Conservation (phyloP, 2,797 vertebrate species). For the Hippoglossus hippoglossus region DNA sequence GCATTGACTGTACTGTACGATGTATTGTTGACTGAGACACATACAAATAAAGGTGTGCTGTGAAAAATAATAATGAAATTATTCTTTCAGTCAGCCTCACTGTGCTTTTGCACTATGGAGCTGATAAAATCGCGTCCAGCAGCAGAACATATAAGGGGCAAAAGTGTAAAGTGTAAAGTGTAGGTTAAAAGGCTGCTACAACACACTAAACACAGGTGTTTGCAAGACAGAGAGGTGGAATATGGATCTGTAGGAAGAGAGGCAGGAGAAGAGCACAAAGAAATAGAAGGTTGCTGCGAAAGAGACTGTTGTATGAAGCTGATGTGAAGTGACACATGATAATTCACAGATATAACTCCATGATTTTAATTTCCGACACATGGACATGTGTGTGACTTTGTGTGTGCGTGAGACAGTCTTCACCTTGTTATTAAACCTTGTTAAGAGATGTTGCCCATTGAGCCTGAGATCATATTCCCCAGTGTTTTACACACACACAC, state of each 20-base stretch:
- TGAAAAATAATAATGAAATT: not conserved
- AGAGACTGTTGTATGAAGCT: constrained; percentile 1
- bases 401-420: constrained; percentile 2
- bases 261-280: not conserved
- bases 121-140: not conserved
- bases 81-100: not conserved
- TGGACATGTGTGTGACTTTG: not conserved
- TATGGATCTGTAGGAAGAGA: constrained; percentile 5
- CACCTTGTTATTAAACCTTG: constrained; percentile 44
- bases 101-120: no score
- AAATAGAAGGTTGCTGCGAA: constrained; percentile 18
- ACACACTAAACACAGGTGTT: constrained; percentile 1
- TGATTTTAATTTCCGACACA: not conserved
- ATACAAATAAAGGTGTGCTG: no score
- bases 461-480: constrained; percentile 39
- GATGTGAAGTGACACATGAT: constrained; percentile 17
- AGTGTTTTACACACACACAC: constrained; percentile 1
- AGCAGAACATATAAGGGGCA: not conserved
- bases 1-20: no score
- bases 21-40: no score
- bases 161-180: constrained; percentile 17
- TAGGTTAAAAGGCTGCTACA: constrained; percentile 16
- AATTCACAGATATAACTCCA: constrained; percentile 3
- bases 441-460: constrained; percentile 38
- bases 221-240: constrained; percentile 2